These are phyloP conservation scores for Atethmia centrago DNA, from an alignment of 2,888 invertebrate genomes.

Conservation along the genomic window DNA sequence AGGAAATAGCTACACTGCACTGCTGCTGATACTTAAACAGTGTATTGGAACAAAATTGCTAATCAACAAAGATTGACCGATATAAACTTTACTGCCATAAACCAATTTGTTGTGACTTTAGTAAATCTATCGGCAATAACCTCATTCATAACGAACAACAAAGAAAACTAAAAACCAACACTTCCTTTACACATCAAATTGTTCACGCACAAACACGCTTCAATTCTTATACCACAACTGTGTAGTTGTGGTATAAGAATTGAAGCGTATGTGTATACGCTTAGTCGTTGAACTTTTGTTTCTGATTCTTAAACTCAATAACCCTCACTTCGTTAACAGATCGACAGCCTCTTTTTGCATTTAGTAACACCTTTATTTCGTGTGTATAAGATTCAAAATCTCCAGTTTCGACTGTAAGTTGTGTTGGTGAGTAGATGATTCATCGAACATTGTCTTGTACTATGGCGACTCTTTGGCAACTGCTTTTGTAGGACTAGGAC, in stretches of 20 bases:
- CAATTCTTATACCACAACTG: slow-evolving; percentile 25
- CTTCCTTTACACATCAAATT: slow-evolving; percentile 26
- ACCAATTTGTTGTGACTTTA: slow-evolving; percentile 6
- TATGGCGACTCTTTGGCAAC: slow-evolving; percentile 58
- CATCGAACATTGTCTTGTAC: slow-evolving; percentile 78
- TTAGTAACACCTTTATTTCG: not conserved
- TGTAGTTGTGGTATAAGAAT: slow-evolving; percentile 25
- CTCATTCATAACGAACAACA: slow-evolving; percentile 40
- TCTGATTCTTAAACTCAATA: slow-evolving; percentile 60
- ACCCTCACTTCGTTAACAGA: slow-evolving; percentile 53
- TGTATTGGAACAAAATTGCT: slow-evolving; percentile 3
- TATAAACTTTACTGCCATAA: slow-evolving; percentile 20
- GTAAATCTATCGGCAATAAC: slow-evolving; percentile 30
- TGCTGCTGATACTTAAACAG: no score
- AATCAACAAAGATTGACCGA: slow-evolving; percentile 20
- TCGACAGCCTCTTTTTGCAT: slow-evolving; percentile 30
- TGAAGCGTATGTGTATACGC: slow-evolving; percentile 15
- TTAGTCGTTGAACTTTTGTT: slow-evolving; percentile 52
- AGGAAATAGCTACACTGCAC: no score
- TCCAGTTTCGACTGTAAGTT: not conserved
- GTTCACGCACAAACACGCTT: slow-evolving; percentile 6
- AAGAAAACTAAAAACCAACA: slow-evolving; percentile 36
- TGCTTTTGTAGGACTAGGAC: slow-evolving; percentile 63
- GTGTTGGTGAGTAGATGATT: slow-evolving; percentile 67
- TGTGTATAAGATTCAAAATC: slow-evolving; percentile 22